Percentiles rank a stretch among this genome's conserved stretches.
Evolutionary conservation across 2,888 invertebrate genomes (phyloP).

Genomic region (Cephus rjabovi): DNA sequence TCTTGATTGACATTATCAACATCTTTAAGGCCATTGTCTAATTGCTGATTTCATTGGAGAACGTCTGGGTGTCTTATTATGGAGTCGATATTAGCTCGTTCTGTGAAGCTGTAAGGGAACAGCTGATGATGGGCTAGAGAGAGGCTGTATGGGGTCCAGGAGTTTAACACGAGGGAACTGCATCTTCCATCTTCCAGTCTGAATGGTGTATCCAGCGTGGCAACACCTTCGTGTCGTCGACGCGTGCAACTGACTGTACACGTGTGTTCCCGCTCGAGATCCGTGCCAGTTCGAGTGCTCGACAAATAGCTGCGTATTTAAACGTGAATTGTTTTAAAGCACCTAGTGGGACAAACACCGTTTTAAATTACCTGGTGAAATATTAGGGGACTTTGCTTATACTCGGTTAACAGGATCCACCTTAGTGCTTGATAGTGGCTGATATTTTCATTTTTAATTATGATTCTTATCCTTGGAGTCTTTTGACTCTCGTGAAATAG

Average conservation of each 20-base stretch:
- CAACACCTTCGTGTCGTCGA: constrained; percentile 21
- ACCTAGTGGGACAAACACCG: neutral
- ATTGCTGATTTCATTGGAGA: neutral
- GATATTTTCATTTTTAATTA: neutral
- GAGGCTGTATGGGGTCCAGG: neutral
- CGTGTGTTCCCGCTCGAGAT: constrained; percentile 7
- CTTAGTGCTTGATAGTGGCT: neutral
- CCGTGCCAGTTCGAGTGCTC: constrained; percentile 14
- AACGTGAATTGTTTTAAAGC: constrained; percentile 10
- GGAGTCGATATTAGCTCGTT: neutral
- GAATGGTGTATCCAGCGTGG: constrained; percentile 21
- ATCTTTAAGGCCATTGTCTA: neutral
- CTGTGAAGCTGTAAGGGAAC: constrained; percentile 1
- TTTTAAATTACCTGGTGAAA: constrained; percentile 5
- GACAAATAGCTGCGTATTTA: constrained; percentile 14
- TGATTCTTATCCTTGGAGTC: neutral
- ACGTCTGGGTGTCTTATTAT: neutral
- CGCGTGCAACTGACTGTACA: constrained; percentile 8
- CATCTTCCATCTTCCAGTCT: constrained; percentile 23
- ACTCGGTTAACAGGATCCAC: neutral
- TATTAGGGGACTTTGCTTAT: neutral
- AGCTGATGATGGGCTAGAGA: constrained; percentile 1
- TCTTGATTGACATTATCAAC: neutral
- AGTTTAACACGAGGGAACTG: constrained; percentile 8
- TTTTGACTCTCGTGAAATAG: neutral